Evolutionary conservation across 2,888 invertebrate species (phyloP).

Genomic region (Philopedon plagiatum): DNA sequence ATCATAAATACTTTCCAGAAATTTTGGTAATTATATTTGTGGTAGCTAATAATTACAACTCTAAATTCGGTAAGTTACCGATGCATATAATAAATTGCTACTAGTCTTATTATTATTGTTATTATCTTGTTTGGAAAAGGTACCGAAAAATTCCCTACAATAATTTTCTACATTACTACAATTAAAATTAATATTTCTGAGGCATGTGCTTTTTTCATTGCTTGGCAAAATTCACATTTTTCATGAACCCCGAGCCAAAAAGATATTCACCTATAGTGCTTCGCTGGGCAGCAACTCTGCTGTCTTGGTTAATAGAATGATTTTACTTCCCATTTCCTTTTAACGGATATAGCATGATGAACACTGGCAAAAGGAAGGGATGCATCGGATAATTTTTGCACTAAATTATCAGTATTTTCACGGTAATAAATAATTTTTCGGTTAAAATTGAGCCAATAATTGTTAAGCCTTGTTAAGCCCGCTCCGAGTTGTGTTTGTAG

Average conservation of each 20-base stretch:
- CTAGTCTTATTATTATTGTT: too few species aligned
- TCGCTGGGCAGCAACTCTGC: background rate
- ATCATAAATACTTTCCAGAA: too few species aligned
- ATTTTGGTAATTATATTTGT: too few species aligned
- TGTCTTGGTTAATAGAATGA: background rate
- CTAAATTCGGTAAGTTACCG: too few species aligned
- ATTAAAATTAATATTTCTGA: too few species aligned
- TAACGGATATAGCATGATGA: slow-evolving; percentile 22
- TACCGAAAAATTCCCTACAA: too few species aligned
- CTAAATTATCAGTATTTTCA: background rate
- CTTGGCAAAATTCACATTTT: slow-evolving; percentile 15
- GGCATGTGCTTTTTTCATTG: too few species aligned
- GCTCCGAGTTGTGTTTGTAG: slow-evolving; percentile 29
- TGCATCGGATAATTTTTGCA: slow-evolving; percentile 20
- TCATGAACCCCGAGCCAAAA: slow-evolving; percentile 20
- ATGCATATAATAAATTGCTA: too few species aligned
- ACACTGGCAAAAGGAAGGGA: slow-evolving; percentile 28
- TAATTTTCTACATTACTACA: too few species aligned
- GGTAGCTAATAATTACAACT: too few species aligned
- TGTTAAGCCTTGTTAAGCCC: slow-evolving; percentile 11
- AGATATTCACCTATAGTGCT: slow-evolving; percentile 25
- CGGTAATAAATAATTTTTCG: slow-evolving; percentile 10
- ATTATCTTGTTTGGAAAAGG: too few species aligned
- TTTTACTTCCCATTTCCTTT: slow-evolving; percentile 23
- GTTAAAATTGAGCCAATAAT: slow-evolving; percentile 19